Conservation (phyloP, 2,113 vertebrate genomes). For the Anhinga anhinga region DNA sequence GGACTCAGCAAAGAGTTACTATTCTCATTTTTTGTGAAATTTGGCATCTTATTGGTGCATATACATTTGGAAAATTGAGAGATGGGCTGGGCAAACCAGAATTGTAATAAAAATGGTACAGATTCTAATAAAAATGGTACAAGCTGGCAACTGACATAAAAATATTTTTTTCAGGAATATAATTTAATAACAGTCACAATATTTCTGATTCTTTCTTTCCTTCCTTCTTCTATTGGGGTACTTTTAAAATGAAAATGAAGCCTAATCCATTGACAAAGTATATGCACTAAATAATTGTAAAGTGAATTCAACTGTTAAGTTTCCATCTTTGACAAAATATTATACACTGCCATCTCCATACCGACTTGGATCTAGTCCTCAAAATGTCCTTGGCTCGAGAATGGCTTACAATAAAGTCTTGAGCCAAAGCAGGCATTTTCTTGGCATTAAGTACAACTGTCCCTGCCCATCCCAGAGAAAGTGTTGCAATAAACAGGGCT, state of each 20-base stretch:
- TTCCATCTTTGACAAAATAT: constrained; percentile 68
- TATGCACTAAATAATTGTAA: not conserved
- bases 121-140: not conserved
- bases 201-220: not conserved
- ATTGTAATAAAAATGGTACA: not conserved
- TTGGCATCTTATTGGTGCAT: not conserved
- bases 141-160: not conserved
- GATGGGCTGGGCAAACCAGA: not conserved
- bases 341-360: constrained; percentile 36
- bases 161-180: not conserved
- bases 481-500: constrained; percentile 47
- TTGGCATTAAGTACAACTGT: constrained; percentile 38
- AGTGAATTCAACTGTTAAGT: constrained; percentile 38
- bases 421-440: constrained; percentile 73
- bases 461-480: constrained; percentile 49
- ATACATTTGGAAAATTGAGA: not conserved
- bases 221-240: not conserved
- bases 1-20: not conserved
- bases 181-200: not conserved
- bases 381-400: constrained; percentile 75
- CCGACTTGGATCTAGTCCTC: constrained; percentile 57
- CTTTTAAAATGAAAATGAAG: not conserved
- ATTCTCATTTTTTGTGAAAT: not conserved
- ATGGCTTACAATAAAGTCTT: constrained; percentile 68
- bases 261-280: not conserved